Percentiles rank a stretch among this genome's conserved stretches.
phyloP scores from a whole-genome alignment of 1,140 invertebrate genomes.

The Leptinotarsa defecta region DNA sequence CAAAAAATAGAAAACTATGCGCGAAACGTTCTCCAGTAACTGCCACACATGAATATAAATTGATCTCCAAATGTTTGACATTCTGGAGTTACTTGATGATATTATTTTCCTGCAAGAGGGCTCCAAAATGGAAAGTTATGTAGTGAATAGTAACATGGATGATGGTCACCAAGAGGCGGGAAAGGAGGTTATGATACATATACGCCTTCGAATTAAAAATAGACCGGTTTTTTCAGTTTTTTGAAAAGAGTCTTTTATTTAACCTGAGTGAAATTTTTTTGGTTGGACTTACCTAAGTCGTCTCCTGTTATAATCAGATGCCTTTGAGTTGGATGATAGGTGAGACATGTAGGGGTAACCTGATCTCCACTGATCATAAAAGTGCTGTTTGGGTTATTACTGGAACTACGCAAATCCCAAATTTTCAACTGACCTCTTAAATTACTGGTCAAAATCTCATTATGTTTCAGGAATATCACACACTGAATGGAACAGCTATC shows the following conservation, averaged over 20 bases:
- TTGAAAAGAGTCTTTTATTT: neutral
- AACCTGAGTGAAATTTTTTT: neutral
- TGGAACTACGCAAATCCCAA: constrained; percentile 74
- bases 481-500: constrained; percentile 81
- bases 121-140: too few species aligned
- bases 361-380: constrained; percentile 72
- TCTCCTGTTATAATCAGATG: constrained; percentile 74
- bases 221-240: neutral
- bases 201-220: too few species aligned
- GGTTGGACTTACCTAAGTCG: constrained; percentile 29
- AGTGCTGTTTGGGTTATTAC: constrained; percentile 63
- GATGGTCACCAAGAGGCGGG: too few species aligned
- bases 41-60: too few species aligned
- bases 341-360: constrained; percentile 72
- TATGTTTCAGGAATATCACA: constrained; percentile 77
- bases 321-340: constrained; percentile 82
- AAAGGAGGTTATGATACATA: too few species aligned
- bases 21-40: too few species aligned
- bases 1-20: too few species aligned
- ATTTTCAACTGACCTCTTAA: constrained; percentile 84
- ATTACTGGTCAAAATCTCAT: constrained; percentile 82
- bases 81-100: too few species aligned
- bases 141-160: too few species aligned
- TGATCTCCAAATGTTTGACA: too few species aligned
- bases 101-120: too few species aligned